Base-by-base conservation (phyloP, 2,113 vertebrate genomes). In the Paradoxurus hermaphroditus region DNA sequence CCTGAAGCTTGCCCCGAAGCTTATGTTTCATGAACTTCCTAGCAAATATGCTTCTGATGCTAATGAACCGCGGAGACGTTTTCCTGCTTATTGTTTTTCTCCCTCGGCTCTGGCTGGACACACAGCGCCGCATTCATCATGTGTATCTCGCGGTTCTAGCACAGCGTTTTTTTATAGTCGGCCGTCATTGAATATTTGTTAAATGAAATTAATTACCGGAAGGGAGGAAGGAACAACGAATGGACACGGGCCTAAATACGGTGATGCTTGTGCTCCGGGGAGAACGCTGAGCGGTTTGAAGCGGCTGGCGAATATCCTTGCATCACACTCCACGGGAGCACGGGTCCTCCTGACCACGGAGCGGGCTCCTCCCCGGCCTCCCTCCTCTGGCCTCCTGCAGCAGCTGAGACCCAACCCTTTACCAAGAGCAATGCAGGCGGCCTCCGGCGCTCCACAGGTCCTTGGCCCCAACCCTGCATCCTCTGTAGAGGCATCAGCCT, bases 21-120 rank as follows among this genome's bases (percentile, higher is more conserved):
- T 93, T 86, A 67, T n/a, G 49, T 82, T 90, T 79, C 85, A 87
- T 92, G 95, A 93, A 62, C 68, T 92, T 95, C 49, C 9, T 77
- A 78, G 96, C 92, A 94, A 96, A 96, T 90, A 87, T 6, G 23
- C 83, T 86, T 87, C 86, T 96, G 92, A 96, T 96, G 85, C 86
- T 87, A 96, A 95, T 70, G 70, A 90, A 62, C 75, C 65, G 85
- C 84, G 56, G 68, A 44, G 65, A 29, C 85, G 68, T 89, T 97
- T 53, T 46, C 68, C 90, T 97, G 81, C 79, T 95, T 95, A 36
- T 41, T 82, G n/a, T 73, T 84, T 95, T 78, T 89, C 53, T 96
- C 44, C 81, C n/a, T 36, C 56, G 51, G 68, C n/a, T 27, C 72
- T 14, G 44, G 44, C 77, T 72, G 12, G 59, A 92, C 36, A 25